Evolutionary conservation across 2,888 invertebrate genomes (phyloP).

Genomic region (Schrankia costaestrigalis): DNA sequence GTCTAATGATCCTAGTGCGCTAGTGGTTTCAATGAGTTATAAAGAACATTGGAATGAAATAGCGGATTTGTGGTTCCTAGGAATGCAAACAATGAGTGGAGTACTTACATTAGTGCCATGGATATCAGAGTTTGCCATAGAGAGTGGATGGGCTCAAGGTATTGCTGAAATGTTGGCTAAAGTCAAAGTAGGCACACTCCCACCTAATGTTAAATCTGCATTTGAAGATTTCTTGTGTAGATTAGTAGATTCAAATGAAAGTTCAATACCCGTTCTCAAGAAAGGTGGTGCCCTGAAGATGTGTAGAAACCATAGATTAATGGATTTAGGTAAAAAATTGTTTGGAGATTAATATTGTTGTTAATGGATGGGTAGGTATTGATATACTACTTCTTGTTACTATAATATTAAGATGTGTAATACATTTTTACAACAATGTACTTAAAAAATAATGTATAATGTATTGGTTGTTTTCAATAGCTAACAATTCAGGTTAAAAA

Average conservation of each 20-base stretch:
- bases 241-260: slow-evolving; percentile 89
- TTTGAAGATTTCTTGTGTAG: slow-evolving; percentile 94
- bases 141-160: slow-evolving; percentile 96
- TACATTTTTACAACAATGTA: slow-evolving; percentile 30
- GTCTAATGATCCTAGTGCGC: slow-evolving; percentile 88
- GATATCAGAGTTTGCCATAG: slow-evolving; percentile 94
- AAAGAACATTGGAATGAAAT: slow-evolving; percentile 94
- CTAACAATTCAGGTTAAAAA: slow-evolving; percentile 6
- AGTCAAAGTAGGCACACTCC: slow-evolving; percentile 90
- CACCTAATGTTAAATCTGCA: slow-evolving; percentile 92
- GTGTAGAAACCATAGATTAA: slow-evolving; percentile 92
- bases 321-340: slow-evolving; percentile 93
- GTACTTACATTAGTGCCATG: slow-evolving; percentile 91
- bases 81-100: slow-evolving; percentile 95
- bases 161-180: slow-evolving; percentile 90
- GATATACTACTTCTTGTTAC: slow-evolving; percentile 35
- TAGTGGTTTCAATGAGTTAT: slow-evolving; percentile 92
- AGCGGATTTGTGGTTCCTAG: slow-evolving; percentile 95
- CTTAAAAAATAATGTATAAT: slow-evolving; percentile 12
- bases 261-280: slow-evolving; percentile 87
- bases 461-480: slow-evolving; percentile 9
- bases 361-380: slow-evolving; percentile 31
- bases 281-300: slow-evolving; percentile 91
- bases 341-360: slow-evolving; percentile 87
- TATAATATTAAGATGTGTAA: slow-evolving; percentile 24